Base-by-base conservation (phyloP, 1,140 invertebrate genomes). In the Piezodorus guildinii region DNA sequence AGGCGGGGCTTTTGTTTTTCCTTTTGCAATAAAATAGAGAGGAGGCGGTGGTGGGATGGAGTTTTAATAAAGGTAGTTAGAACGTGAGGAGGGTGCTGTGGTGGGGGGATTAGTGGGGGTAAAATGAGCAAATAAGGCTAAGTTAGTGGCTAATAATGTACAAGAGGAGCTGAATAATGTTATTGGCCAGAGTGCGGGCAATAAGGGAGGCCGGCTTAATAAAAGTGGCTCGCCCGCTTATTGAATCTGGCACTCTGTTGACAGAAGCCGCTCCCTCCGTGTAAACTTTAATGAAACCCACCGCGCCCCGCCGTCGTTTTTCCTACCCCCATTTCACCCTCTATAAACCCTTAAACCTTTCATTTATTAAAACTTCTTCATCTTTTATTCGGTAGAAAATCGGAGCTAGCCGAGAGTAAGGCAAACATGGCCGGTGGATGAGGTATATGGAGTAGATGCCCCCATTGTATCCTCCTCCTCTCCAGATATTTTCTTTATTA, bases 381-480 rank as follows among this genome's bases (percentile, higher is more conserved):
- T 72, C 72, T 72, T 73, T 73, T 73, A 73, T 73, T 72, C 71
- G 70, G 69, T 72, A 71, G 71, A 73, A 73, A 73, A 73, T 72
- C 72, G 72, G 69, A 71, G 70, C 69, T 67, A 67, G 68, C 70
- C 68, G 71, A 73, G 72, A 67, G 69, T 68, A 73, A 73, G 68
- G 71, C 68, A 73, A 73, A 73, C 71, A 73, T 66, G 63, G 65
- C 68, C 25, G 25, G 60, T 59, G 49, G 62, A 16, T 15, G 19
- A 23, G 52, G 60, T 64, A 67, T 67, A 62, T 63, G 39, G 62
- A 46, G 39, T 39, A 16, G n/a, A 19, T 25, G 15, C 51, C 30
- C 62, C 62, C 49, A 62, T 62, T 62, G 25, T 62, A 16, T n/a
- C n/a, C 58, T 43, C 30, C 58, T 25, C 17, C 49, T 25, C 49